A percentile compares a stretch with the other conserved stretches of the same genome.
These are phyloP conservation scores for Sylvietta virens DNA, from an alignment of 2,113 vertebrate species.

Conservation along the genomic window DNA sequence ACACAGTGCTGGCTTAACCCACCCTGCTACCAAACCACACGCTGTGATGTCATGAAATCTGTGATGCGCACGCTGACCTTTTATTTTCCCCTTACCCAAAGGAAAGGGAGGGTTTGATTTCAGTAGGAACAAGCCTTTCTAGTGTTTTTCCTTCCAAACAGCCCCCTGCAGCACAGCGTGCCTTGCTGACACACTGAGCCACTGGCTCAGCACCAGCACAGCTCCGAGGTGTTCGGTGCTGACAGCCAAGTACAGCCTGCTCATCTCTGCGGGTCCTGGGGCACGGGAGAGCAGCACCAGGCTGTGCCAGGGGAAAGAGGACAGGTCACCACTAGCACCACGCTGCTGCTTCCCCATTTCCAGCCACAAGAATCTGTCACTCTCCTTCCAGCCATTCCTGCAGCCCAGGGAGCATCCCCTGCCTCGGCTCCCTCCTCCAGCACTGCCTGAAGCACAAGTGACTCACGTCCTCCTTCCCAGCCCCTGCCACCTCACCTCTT, in stretches of 20 bases:
- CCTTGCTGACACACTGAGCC: not conserved
- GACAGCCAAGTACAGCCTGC: not conserved
- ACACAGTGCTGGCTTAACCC: not conserved
- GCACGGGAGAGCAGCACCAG: not conserved
- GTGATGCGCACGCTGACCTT: not conserved
- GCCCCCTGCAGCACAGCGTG: fast-evolving
- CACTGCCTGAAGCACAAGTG: not conserved
- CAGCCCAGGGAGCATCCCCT: not conserved
- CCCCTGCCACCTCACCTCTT: not conserved
- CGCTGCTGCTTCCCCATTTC: not conserved
- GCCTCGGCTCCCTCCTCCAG: not conserved
- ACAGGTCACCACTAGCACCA: fast-evolving
- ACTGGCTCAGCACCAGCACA: not conserved
- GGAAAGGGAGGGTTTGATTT: not conserved
- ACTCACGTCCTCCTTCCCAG: not conserved
- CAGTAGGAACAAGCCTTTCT: not conserved
- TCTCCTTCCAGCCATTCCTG: not conserved
- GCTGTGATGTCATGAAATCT: not conserved
- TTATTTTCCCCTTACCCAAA: not conserved
- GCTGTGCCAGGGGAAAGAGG: not conserved
- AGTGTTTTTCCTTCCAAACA: not conserved
- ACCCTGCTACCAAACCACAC: not conserved
- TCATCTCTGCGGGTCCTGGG: not conserved
- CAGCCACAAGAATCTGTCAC: not conserved
- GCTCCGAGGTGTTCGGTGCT: not conserved